A percentile compares a stretch with the other conserved stretches of the same genome.
Conservation (phyloP, 2,113 vertebrate species). For the Sinocyclocheilus anophthalmus region DNA sequence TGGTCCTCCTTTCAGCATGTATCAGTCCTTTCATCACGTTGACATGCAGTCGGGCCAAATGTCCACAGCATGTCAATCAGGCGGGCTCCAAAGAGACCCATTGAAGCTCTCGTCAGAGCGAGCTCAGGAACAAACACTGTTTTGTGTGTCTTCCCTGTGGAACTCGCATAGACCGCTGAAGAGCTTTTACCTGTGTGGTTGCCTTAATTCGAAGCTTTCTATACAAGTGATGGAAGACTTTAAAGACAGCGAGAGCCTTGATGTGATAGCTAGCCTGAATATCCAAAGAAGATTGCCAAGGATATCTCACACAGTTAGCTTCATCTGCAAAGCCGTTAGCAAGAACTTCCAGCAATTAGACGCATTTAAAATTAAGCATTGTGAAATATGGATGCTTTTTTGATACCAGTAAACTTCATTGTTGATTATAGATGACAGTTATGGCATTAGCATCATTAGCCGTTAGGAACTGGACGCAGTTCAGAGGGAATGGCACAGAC, state of each 20-base stretch:
- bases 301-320: constrained; percentile 13
- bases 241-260: not conserved
- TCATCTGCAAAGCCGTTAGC: constrained; percentile 45
- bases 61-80: constrained; percentile 57
- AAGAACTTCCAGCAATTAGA: constrained; percentile 31
- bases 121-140: constrained; percentile 46
- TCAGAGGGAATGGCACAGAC: constrained; percentile 37
- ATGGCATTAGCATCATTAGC: constrained; percentile 69
- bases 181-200: constrained; percentile 27
- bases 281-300: not conserved
- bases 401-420: constrained; percentile 28
- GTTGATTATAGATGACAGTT: constrained; percentile 68
- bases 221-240: not conserved
- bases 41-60: constrained; percentile 54
- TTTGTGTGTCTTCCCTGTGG: constrained; percentile 49
- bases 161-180: constrained; percentile 23
- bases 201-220: not conserved
- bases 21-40: constrained; percentile 50
- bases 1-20: constrained; percentile 18
- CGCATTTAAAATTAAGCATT: constrained; percentile 39
- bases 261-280: constrained; percentile 13
- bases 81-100: constrained; percentile 41
- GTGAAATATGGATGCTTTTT: constrained; percentile 42
- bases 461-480: constrained; percentile 45
- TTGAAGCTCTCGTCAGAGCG: constrained; percentile 50